A percentile compares a stretch with the other conserved stretches of the same genome.
Conservation (phyloP, 2,113 vertebrate species). For the Todiramphus chloris region DNA sequence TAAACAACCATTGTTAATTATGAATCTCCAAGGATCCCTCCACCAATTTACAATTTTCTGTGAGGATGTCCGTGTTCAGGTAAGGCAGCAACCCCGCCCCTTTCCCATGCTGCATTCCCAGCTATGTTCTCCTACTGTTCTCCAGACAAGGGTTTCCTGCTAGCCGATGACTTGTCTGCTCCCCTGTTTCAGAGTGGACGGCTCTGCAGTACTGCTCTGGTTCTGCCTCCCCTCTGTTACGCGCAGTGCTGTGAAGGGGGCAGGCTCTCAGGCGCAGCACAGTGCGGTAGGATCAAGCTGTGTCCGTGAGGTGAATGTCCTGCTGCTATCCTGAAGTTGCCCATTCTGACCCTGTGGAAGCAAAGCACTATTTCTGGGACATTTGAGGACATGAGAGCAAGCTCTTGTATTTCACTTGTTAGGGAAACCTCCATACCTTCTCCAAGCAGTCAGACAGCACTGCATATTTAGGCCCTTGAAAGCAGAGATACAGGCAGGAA, state of each 20-base stretch:
- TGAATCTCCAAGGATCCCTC: not conserved
- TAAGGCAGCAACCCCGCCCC: not conserved
- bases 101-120: not conserved
- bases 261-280: fast-evolving
- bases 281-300: not conserved
- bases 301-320: not conserved
- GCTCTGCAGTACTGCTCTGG: not conserved
- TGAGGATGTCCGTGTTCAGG: not conserved
- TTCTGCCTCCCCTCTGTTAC: fast-evolving
- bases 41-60: not conserved
- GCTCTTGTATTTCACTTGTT: not conserved
- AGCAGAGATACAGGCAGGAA: not conserved
- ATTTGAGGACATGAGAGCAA: not conserved
- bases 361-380: not conserved
- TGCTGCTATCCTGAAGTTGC: not conserved
- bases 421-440: not conserved
- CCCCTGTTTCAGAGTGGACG: not conserved
- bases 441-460: not conserved
- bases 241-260: not conserved
- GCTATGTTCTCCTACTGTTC: not conserved
- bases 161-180: not conserved
- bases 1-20: not conserved
- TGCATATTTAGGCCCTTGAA: not conserved
- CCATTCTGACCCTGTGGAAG: fast-evolving
- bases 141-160: not conserved